Percentiles rank a stretch among this genome's conserved stretches.
Evolutionary conservation across 2,113 vertebrate genomes (phyloP).

Genomic region (Eidolon helvum): DNA sequence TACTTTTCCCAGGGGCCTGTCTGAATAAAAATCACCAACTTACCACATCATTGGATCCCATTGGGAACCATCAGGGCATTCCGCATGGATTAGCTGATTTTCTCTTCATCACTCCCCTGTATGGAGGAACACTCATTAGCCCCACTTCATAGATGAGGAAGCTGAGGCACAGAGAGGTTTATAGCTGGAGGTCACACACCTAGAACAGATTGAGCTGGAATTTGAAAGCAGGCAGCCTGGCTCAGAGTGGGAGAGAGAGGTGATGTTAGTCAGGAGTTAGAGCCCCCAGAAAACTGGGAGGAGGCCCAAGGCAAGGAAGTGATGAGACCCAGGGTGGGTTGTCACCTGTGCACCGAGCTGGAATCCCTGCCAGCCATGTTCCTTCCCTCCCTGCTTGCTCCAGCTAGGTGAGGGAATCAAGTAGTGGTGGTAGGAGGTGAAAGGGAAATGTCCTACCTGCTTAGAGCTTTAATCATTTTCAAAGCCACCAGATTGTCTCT

Average conservation of each 20-base stretch:
- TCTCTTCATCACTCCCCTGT: background rate
- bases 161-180: background rate
- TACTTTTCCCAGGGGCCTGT: background rate
- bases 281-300: background rate
- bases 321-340: background rate
- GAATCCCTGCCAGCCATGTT: rapidly evolving
- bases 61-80: rapidly evolving
- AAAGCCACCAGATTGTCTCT: background rate
- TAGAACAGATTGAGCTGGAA: background rate
- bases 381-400: background rate
- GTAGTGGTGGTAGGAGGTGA: too few relatives aligned
- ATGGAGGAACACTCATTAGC: rapidly evolving
- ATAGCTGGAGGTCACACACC: background rate
- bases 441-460: background rate
- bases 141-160: background rate
- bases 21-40: background rate
- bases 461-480: background rate
- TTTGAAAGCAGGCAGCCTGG: background rate
- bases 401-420: background rate
- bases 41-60: rapidly evolving
- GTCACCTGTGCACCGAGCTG: background rate
- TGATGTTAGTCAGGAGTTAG: background rate
- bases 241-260: background rate
- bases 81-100: background rate
- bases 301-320: background rate